Conservation (phyloP, 2,888 invertebrate species). For the Meta bourneti region DNA sequence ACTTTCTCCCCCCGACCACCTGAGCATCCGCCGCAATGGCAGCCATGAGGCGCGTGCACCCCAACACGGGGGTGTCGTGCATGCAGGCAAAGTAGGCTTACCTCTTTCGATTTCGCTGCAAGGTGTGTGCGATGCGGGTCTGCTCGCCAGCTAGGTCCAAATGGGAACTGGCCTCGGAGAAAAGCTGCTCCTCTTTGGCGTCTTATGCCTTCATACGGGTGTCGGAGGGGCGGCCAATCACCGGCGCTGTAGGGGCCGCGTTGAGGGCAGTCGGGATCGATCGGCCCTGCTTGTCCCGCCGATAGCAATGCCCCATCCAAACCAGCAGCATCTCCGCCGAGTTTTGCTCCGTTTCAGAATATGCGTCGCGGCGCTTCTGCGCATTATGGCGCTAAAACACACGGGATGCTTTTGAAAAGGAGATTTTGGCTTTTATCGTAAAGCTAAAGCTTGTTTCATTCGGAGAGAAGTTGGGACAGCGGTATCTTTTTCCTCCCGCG, state of each 20-base stretch:
- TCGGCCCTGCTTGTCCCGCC: slow-evolving; percentile 64
- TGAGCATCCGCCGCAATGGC: slow-evolving; percentile 4
- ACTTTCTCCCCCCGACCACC: slow-evolving; percentile 5
- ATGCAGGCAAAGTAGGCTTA: slow-evolving; percentile 72
- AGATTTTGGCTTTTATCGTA: slow-evolving; percentile 74
- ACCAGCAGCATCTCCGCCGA: slow-evolving; percentile 58
- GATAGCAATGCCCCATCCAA: slow-evolving; percentile 58
- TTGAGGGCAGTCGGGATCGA: slow-evolving; percentile 70
- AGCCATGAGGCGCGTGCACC: slow-evolving; percentile 4
- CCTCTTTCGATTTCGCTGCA: slow-evolving; percentile 32
- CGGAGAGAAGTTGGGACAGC: slow-evolving; percentile 56
- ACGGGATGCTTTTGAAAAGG: slow-evolving; percentile 74
- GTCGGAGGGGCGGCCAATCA: slow-evolving; percentile 65
- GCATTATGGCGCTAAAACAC: slow-evolving; percentile 75
- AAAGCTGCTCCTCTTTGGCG: slow-evolving; percentile 53
- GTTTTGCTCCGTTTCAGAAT: slow-evolving; percentile 76
- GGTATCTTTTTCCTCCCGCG: slow-evolving; percentile 52
- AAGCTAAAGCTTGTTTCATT: slow-evolving; percentile 71
- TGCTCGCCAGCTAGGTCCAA: slow-evolving; percentile 63
- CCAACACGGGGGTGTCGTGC: background rate
- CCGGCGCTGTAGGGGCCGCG: slow-evolving; percentile 45
- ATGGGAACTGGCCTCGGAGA: slow-evolving; percentile 58
- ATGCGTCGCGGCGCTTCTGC: slow-evolving; percentile 66
- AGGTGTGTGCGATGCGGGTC: slow-evolving; percentile 41
- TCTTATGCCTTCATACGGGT: slow-evolving; percentile 74